A percentile compares a stretch with the other conserved stretches of the same genome.
Evolutionary conservation across 2,797 vertebrate species (phyloP).

Genomic region (Carcharodon carcharias): DNA sequence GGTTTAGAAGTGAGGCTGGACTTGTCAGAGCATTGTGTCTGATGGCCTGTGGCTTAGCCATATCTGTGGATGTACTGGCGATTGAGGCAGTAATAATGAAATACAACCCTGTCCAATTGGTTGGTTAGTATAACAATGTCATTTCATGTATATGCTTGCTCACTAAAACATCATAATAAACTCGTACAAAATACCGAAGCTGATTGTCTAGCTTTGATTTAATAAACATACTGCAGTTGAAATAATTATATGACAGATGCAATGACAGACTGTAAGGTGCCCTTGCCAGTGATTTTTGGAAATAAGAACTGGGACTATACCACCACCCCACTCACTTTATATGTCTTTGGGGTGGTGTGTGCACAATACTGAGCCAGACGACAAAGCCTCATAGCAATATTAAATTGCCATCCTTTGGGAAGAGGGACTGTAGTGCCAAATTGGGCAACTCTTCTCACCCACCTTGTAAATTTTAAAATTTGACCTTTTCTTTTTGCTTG

Average conservation of each 20-base stretch:
- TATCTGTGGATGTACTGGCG: background rate
- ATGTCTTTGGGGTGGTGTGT: no score
- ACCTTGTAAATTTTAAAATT: background rate
- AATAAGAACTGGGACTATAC: background rate
- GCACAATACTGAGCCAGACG: background rate
- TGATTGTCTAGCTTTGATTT: background rate
- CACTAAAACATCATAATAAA: conserved; percentile 11
- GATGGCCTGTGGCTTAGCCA: background rate
- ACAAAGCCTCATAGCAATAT: background rate
- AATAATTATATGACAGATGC: background rate
- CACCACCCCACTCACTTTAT: no score
- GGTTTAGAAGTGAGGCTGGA: background rate
- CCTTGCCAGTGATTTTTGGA: background rate
- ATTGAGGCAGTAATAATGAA: conserved; percentile 20
- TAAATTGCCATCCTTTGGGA: background rate
- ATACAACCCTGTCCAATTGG: background rate
- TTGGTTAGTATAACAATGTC: conserved; percentile 28
- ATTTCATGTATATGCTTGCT: background rate
- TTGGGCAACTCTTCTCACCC: background rate
- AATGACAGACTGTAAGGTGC: background rate
- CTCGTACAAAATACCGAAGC: background rate
- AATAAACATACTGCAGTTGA: background rate
- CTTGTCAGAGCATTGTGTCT: background rate
- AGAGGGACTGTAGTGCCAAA: background rate
- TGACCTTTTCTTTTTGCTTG: background rate